phyloP scores from a whole-genome alignment of 2,888 invertebrate species.

The Thymelicus acteon region DNA sequence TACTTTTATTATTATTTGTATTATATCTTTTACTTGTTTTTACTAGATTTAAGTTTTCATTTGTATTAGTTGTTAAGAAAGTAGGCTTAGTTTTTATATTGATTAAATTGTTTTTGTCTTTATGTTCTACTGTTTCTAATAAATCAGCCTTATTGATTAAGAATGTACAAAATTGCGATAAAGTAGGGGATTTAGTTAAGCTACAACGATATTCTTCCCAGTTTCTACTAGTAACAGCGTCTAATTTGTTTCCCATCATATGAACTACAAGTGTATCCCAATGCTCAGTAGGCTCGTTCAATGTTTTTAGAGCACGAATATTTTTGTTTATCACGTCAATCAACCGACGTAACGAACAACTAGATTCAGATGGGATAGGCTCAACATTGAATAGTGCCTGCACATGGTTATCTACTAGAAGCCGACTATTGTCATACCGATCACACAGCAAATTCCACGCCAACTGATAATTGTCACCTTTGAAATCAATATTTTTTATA shows the following conservation, averaged over 20 bases:
- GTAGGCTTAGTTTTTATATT: background rate
- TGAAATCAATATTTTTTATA: constrained; percentile 40
- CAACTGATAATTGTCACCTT: constrained; percentile 27
- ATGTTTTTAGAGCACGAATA: too few species aligned
- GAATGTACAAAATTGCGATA: background rate
- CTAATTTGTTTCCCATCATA: background rate
- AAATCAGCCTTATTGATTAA: constrained; percentile 23
- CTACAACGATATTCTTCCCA: constrained; percentile 31
- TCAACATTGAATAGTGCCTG: constrained; percentile 22
- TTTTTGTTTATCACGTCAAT: constrained; percentile 8
- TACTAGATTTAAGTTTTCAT: background rate
- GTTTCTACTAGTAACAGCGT: constrained; percentile 8
- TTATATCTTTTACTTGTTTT: background rate
- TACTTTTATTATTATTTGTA: background rate
- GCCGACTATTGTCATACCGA: constrained; percentile 36
- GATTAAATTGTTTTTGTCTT: background rate
- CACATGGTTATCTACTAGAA: constrained; percentile 25
- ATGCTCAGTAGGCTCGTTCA: too few species aligned
- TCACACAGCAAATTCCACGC: constrained; percentile 39
- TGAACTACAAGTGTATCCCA: too few species aligned
- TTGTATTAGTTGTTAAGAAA: background rate
- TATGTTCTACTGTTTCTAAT: constrained; percentile 11
- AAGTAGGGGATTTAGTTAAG: constrained; percentile 16
- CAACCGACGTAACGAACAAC: background rate
- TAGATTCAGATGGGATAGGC: constrained; percentile 1